These are phyloP conservation scores for Cassiopea xamachana DNA, from an alignment of 30 jellyfish, hydroid and myxozoan genomes.

Conservation along the genomic window DNA sequence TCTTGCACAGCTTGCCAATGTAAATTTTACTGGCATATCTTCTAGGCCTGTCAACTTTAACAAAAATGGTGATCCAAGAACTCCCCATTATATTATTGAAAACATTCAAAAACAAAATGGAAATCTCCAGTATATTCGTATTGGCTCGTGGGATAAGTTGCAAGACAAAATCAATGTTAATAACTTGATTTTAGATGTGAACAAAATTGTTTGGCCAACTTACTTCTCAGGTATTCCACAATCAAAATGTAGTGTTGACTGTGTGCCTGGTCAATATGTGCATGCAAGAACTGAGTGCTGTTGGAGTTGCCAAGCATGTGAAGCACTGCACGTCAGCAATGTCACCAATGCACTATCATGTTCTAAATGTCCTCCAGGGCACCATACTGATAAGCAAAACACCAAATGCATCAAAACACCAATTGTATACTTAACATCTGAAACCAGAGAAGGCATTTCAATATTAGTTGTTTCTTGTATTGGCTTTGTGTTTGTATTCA, in stretches of 20 bases:
- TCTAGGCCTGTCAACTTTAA: constrained; percentile 68
- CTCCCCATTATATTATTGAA: constrained; percentile 78
- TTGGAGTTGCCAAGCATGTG: constrained; percentile 86
- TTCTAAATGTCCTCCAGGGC: constrained; percentile 62
- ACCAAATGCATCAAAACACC: constrained; percentile 82
- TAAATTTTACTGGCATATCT: constrained; percentile 60
- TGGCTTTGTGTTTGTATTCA: constrained; percentile 46
- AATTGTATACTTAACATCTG: constrained; percentile 32
- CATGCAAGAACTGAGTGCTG: constrained; percentile 85
- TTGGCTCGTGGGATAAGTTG: constrained; percentile 78
- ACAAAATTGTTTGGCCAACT: constrained; percentile 74
- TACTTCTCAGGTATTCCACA: constrained; percentile 29
- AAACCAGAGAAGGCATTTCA: constrained; percentile 67
- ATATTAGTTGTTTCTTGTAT: constrained; percentile 41
- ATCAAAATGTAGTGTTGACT: constrained; percentile 81
- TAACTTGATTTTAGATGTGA: constrained; percentile 19
- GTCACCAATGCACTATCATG: constrained; percentile 62
- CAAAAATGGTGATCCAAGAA: constrained; percentile 71
- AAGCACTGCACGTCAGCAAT: constrained; percentile 64
- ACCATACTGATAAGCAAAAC: constrained; percentile 72
- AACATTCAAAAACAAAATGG: constrained; percentile 70
- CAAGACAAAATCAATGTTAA: not conserved
- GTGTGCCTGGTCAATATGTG: constrained; percentile 90
- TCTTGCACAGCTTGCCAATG: constrained; percentile 42
- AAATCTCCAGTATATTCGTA: constrained; percentile 21